Conservation (phyloP, 2,113 vertebrate species). For the Gymnogyps californianus region DNA sequence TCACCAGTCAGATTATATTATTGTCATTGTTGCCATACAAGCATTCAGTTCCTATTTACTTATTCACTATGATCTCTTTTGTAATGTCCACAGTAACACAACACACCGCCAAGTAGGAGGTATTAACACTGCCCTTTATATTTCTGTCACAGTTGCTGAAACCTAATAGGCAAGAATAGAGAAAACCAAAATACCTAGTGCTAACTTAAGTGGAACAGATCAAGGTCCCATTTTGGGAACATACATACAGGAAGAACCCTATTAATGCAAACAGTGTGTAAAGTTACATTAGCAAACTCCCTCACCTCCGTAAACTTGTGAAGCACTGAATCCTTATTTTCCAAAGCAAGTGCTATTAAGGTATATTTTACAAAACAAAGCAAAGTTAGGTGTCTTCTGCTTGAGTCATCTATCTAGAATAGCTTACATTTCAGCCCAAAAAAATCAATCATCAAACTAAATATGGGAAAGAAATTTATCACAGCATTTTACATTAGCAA, state of each 20-base stretch:
- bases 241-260: not conserved
- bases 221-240: not conserved
- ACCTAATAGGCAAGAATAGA: not conserved
- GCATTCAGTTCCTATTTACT: not conserved
- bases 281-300: not conserved
- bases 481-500: not conserved
- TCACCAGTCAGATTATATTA: not conserved
- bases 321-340: not conserved
- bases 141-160: not conserved
- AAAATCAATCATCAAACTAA: not conserved
- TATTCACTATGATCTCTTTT: not conserved
- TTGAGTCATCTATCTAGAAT: not conserved
- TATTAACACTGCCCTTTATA: not conserved
- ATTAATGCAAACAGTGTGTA: not conserved
- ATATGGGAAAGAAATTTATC: not conserved
- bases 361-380: not conserved
- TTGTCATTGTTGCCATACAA: not conserved
- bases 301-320: not conserved
- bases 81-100: not conserved
- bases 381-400: not conserved
- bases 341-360: not conserved
- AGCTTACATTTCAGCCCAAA: not conserved
- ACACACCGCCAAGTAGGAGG: not conserved
- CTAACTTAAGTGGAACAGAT: not conserved
- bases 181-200: not conserved